Evolutionary conservation across 1,140 invertebrate species (phyloP).

Genomic region (Holotrichia oblita): DNA sequence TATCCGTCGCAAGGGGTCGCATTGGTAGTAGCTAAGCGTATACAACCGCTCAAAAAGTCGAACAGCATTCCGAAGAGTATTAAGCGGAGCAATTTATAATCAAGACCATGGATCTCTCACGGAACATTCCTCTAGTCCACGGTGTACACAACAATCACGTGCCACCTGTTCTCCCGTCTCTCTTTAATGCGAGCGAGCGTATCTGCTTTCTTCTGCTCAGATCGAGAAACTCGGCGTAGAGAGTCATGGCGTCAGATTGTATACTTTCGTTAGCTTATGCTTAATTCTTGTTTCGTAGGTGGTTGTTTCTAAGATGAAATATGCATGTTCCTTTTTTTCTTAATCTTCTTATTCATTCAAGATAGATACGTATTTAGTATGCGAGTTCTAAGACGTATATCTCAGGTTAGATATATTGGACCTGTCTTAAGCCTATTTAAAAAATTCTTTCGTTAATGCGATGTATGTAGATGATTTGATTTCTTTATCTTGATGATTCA

Average conservation of each 20-base stretch:
- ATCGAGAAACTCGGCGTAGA: conserved; percentile 32
- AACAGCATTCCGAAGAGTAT: conserved; percentile 39
- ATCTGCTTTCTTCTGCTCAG: conserved; percentile 1
- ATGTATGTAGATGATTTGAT: neutral
- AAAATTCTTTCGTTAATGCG: neutral
- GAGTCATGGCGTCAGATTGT: neutral
- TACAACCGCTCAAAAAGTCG: conserved; percentile 39
- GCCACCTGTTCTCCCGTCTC: conserved; percentile 29
- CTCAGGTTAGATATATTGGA: neutral
- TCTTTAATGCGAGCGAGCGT: neutral
- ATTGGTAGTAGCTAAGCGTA: conserved; percentile 8
- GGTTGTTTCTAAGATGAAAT: conserved; percentile 2
- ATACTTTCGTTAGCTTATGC: neutral
- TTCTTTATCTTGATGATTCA: conserved; percentile 13
- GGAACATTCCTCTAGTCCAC: conserved; percentile 28
- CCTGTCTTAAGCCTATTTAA: neutral
- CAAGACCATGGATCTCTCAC: conserved; percentile 31
- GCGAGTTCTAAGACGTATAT: neutral
- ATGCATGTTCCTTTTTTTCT: neutral
- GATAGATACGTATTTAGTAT: neutral
- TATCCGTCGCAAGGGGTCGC: conserved; percentile 7
- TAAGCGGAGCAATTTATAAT: conserved; percentile 40
- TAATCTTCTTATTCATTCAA: neutral
- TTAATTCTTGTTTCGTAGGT: neutral
- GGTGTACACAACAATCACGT: conserved; percentile 33